phyloP scores from a whole-genome alignment of 2,888 invertebrate genomes.

The Cantharis rustica region DNA sequence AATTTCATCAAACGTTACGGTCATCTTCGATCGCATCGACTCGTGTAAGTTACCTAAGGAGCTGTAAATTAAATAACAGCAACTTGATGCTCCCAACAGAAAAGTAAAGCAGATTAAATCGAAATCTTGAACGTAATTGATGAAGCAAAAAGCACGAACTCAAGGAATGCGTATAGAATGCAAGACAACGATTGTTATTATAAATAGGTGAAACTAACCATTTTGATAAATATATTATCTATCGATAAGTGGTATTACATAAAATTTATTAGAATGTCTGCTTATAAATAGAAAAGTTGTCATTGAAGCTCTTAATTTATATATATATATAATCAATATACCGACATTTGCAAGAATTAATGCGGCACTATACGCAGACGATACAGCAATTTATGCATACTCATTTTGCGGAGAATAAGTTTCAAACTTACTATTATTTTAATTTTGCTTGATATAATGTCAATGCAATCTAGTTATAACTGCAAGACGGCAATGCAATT shows the following conservation, averaged over 20 bases:
- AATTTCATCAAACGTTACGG: not conserved
- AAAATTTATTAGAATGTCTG: too few relatives aligned
- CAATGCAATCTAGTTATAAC: too few relatives aligned
- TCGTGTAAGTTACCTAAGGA: not conserved
- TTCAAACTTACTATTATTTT: too few relatives aligned
- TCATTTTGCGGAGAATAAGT: too few relatives aligned
- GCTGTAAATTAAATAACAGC: not conserved
- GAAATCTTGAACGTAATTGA: not conserved
- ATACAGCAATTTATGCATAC: too few relatives aligned
- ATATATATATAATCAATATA: too few relatives aligned
- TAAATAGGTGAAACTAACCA: not conserved
- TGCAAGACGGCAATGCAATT: too few relatives aligned
- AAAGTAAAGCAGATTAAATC: not conserved
- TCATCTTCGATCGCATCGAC: not conserved
- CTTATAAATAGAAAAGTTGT: too few relatives aligned
- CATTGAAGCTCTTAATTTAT: too few relatives aligned
- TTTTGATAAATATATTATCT: not conserved
- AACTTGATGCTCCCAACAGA: not conserved
- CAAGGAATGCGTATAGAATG: not conserved
- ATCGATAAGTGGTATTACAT: not conserved
- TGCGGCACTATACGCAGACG: too few relatives aligned
- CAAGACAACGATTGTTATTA: not conserved
- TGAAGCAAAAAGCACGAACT: not conserved
- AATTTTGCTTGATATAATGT: too few relatives aligned
- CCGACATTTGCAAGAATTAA: too few relatives aligned